Evolutionary conservation across 1,140 invertebrate species (phyloP).

Genomic region (honey bee (Apis mellifera)): DNA sequence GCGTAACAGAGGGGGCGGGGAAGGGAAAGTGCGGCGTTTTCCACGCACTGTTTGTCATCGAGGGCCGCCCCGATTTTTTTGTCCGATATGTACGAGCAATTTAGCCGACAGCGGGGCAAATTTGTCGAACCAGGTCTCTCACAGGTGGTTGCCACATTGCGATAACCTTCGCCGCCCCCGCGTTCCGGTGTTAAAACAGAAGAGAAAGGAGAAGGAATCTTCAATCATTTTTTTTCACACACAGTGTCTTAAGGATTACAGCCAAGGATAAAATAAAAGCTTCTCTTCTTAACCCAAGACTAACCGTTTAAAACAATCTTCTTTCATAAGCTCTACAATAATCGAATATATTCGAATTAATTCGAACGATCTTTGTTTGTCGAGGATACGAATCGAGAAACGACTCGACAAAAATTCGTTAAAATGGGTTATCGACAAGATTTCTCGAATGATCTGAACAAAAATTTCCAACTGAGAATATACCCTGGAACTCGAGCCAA

Average conservation of each 20-base stretch:
- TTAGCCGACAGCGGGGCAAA: constrained; percentile 38
- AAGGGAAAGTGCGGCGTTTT: neutral
- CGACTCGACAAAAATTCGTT: no score
- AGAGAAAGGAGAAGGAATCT: no score
- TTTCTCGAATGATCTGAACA: no score
- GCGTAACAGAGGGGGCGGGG: neutral
- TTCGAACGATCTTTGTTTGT: no score
- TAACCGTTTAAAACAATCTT: no score
- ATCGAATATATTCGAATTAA: no score
- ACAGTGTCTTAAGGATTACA: constrained; percentile 58
- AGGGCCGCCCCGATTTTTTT: constrained; percentile 3
- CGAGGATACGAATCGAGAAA: no score
- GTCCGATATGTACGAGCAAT: neutral
- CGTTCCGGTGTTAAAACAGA: neutral
- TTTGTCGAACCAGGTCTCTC: neutral
- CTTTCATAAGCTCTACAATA: no score
- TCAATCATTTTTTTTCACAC: constrained; percentile 73
- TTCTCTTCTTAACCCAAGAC: constrained; percentile 64
- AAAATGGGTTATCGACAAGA: no score
- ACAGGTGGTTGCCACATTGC: constrained; percentile 15
- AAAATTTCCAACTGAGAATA: no score
- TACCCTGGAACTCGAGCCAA: no score
- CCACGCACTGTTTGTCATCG: constrained; percentile 23
- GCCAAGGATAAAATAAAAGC: constrained; percentile 18
- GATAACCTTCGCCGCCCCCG: neutral